Conservation (phyloP, 2,113 vertebrate species). For the Toxotes jaculatrix region DNA sequence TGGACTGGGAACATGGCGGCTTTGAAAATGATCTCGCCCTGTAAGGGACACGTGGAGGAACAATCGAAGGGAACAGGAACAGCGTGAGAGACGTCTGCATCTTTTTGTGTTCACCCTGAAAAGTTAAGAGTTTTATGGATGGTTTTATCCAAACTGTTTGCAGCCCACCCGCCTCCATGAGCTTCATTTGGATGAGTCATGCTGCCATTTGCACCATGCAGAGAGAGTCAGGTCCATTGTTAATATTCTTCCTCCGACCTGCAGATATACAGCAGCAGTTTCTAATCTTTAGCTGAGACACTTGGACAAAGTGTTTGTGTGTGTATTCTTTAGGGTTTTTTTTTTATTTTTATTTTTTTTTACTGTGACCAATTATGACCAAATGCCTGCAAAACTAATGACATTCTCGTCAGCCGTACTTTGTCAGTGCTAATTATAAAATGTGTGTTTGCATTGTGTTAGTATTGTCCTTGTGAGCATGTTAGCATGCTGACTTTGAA, state of each 20-base stretch:
- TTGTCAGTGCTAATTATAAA: too few species aligned
- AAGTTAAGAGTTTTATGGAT: neutral
- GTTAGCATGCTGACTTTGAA: too few species aligned
- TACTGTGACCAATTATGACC: too few species aligned
- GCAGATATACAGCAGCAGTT: slow-evolving; percentile 4
- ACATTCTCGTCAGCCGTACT: too few species aligned
- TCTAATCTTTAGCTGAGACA: slow-evolving; percentile 15
- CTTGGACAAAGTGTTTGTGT: neutral
- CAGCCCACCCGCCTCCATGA: neutral
- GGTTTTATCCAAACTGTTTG: slow-evolving; percentile 3
- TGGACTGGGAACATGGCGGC: neutral
- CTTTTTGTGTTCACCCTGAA: neutral
- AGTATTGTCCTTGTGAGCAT: too few species aligned
- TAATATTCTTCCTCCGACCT: slow-evolving; percentile 18
- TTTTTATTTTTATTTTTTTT: too few species aligned
- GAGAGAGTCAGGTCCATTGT: neutral
- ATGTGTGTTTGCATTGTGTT: too few species aligned
- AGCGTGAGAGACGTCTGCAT: neutral
- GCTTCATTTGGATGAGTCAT: slow-evolving; percentile 28
- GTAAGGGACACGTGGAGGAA: neutral
- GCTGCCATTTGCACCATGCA: slow-evolving; percentile 6
- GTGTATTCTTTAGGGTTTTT: too few species aligned
- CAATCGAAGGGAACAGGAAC: neutral
- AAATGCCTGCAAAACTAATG: too few species aligned
- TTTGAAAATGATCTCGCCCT: slow-evolving; percentile 8